Conservation (phyloP, 2,888 invertebrate genomes). For the Harpalus rufipes region DNA sequence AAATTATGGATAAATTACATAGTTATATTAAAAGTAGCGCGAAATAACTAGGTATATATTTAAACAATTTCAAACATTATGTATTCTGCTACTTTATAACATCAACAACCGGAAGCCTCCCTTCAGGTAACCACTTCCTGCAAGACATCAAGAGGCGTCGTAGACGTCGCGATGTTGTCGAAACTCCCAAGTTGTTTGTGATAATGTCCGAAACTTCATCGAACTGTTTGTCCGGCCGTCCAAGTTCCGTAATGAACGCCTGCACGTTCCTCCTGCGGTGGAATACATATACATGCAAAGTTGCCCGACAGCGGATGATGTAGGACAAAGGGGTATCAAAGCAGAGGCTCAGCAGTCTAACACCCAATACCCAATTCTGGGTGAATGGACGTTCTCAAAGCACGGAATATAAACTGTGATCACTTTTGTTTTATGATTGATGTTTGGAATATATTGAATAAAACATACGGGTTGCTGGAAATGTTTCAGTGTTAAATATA, state of each 20-base stretch:
- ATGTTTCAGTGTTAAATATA: not conserved
- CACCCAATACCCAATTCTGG: slow-evolving; percentile 1
- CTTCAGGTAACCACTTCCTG: slow-evolving; percentile 28
- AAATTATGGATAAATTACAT: too few species aligned
- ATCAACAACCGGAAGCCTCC: not conserved
- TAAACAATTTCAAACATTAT: too few species aligned
- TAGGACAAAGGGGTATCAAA: slow-evolving; percentile 20
- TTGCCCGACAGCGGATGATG: slow-evolving; percentile 57
- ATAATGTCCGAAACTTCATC: slow-evolving; percentile 63
- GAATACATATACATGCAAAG: slow-evolving; percentile 61
- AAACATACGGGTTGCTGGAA: slow-evolving; percentile 48
- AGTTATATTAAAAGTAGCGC: too few species aligned
- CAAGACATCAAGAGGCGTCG: not conserved
- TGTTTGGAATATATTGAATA: slow-evolving; percentile 62
- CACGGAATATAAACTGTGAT: slow-evolving; percentile 52
- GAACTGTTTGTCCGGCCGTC: slow-evolving; percentile 62
- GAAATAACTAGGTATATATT: too few species aligned
- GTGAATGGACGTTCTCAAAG: not conserved
- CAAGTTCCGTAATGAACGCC: slow-evolving; percentile 53
- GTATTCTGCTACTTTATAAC: not conserved
- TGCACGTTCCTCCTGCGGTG: slow-evolving; percentile 9
- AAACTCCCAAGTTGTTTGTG: slow-evolving; percentile 41
- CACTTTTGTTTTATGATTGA: slow-evolving; percentile 67
- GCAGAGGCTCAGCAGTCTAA: not conserved
- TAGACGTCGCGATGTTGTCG: slow-evolving; percentile 8